phyloP scores from a whole-genome alignment of 2,113 vertebrate species.

The Gallinago paraguaiae region DNA sequence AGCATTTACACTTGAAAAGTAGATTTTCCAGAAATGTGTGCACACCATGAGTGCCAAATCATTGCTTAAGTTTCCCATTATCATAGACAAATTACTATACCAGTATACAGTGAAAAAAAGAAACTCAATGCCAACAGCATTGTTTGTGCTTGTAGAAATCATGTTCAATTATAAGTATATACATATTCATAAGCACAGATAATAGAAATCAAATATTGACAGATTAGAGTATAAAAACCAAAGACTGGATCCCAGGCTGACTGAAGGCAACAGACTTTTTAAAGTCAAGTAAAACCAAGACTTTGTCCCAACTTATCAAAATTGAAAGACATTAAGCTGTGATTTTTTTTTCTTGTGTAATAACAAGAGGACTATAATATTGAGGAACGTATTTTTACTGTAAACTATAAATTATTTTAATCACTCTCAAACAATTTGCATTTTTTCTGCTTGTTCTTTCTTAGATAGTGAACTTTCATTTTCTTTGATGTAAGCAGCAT shows the following conservation, averaged over 20 bases:
- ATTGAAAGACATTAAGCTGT: not conserved
- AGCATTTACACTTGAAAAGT: not conserved
- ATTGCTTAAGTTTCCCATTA: not conserved
- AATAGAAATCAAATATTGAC: not conserved
- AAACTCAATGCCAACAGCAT: not conserved
- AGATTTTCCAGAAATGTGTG: not conserved
- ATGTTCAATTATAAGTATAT: not conserved
- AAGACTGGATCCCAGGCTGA: not conserved
- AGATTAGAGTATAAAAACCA: not conserved
- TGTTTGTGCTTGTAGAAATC: not conserved
- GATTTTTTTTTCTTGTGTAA: not conserved
- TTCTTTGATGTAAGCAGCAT: not conserved
- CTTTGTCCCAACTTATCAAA: not conserved
- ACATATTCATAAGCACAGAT: not conserved
- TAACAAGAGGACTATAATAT: not conserved
- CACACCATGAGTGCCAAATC: not conserved
- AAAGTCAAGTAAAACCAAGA: not conserved
- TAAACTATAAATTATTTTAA: not conserved
- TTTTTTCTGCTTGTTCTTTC: not conserved
- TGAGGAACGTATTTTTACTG: not conserved
- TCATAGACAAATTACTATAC: not conserved
- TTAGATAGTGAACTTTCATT: not conserved
- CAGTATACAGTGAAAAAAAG: not conserved
- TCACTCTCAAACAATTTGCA: not conserved
- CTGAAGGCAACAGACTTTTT: not conserved